These are phyloP conservation scores for Nicator chloris DNA, from an alignment of 2,113 vertebrate genomes.

Conservation along the genomic window DNA sequence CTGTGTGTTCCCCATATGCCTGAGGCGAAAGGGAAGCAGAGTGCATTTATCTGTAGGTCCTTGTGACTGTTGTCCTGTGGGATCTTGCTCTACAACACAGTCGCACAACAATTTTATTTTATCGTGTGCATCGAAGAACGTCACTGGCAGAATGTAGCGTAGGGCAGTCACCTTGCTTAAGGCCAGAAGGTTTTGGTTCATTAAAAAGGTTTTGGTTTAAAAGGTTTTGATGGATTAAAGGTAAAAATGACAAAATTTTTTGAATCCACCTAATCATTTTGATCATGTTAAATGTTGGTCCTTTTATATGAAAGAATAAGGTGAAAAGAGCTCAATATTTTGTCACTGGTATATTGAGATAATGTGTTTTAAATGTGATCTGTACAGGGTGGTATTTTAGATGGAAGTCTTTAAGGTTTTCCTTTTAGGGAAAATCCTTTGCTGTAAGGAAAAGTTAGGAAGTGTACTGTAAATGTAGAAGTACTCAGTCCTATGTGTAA, in stretches of 20 bases:
- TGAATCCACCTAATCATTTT: not conserved
- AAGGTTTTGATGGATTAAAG: constrained; percentile 1
- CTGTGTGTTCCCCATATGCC: not conserved
- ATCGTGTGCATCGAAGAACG: not conserved
- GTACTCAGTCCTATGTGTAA: constrained; percentile 60
- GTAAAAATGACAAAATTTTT: not conserved
- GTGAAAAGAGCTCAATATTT: constrained; percentile 57
- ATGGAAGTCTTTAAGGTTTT: constrained; percentile 46
- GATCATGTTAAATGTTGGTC: constrained; percentile 11
- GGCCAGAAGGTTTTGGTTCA: not conserved
- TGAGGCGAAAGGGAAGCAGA: not conserved
- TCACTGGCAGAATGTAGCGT: not conserved
- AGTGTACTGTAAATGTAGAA: constrained; percentile 55
- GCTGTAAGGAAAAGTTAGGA: constrained; percentile 51
- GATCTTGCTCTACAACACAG: not conserved
- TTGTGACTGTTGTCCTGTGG: not conserved
- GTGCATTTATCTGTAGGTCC: not conserved
- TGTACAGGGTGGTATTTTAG: constrained; percentile 56
- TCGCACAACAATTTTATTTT: not conserved
- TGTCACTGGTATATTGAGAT: constrained; percentile 56
- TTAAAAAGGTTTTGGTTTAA: not conserved
- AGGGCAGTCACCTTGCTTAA: not conserved
- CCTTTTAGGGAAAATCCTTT: constrained; percentile 34
- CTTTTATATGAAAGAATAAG: constrained; percentile 52
- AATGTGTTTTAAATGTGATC: constrained; percentile 42